Base-by-base conservation (phyloP, 2,113 vertebrate genomes). In the Protomyctophum bolini region DNA sequence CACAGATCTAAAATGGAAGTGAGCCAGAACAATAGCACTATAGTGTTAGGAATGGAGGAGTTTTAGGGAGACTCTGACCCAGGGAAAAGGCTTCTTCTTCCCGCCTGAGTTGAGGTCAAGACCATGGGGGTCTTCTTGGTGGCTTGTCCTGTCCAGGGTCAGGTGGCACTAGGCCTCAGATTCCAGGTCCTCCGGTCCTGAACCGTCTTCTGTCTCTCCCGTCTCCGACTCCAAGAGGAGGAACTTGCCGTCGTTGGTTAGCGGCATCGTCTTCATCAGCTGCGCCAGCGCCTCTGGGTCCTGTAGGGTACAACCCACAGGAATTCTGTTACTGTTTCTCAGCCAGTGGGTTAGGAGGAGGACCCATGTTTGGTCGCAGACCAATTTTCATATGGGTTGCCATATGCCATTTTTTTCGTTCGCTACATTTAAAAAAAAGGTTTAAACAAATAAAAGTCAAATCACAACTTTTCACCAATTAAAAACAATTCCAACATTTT, bases 181-280 rank as follows among this genome's bases (percentile, higher is more conserved):
- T 77, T 99, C 97, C 56, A 94, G 88, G 65, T 95, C 94, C 58
- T 92, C 93, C 9, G 90, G 89, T 76, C 83, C 92, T 9, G 88
- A 93, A 0, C 92, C 91, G 1, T 89, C 76, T 3, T 77, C 78
- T 1, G 79, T 85, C 66, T 89, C 88, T 28, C 92, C 94, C 0
- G 84, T 65, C 70, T 94, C 92, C 0, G 92, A 92, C 0, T 93
- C 95, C 88, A 99, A 83, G 51, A 98, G 93, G 79, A 97, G 81
- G 87, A 98, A 99, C 83, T 97, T 98, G 0, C 98, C 98, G 0
- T 98, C 96, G 0, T 89, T 95, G 62, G 96, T 99, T 62, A 99
- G 84, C 0, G 95, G 95, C 88, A 97, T 90, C 63, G 96, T 96
- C 87, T 94, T 96, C 95, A 98, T 96, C 11, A 99, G 91, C 72